Conservation (phyloP, 2,113 vertebrate species). For the Dicerorhinus sumatrensis region DNA sequence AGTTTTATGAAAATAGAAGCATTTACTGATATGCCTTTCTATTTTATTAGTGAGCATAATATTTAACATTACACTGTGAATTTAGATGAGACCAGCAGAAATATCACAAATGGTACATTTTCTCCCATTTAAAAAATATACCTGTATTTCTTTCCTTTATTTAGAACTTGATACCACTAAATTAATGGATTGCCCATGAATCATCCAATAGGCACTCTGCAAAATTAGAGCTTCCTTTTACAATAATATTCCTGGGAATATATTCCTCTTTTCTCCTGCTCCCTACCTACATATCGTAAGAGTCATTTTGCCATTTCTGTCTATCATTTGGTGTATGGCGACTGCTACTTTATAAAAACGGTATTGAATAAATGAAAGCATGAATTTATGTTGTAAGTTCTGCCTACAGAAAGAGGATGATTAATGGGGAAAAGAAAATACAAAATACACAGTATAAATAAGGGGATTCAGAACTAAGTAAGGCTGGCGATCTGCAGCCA, state of each 20-base stretch:
- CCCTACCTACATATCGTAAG: not conserved
- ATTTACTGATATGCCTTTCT: slow-evolving; percentile 10
- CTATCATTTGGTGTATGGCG: not conserved
- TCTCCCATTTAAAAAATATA: not conserved
- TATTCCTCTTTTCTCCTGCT: not conserved
- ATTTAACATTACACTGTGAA: not conserved
- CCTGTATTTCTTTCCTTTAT: not conserved
- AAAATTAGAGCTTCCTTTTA: not conserved
- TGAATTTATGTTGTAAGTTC: not conserved
- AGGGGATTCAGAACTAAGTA: not conserved
- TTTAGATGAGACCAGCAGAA: not conserved
- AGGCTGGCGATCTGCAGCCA: not conserved
- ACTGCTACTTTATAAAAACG: not conserved
- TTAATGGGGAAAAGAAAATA: not conserved
- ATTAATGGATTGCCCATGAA: not conserved
- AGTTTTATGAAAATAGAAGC: not conserved
- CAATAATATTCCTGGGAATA: not conserved
- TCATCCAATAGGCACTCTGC: not conserved
- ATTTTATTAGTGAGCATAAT: not conserved
- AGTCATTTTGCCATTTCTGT: not conserved
- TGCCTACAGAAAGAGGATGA: not conserved
- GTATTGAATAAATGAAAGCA: not conserved
- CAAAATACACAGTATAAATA: not conserved
- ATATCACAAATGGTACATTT: not conserved
- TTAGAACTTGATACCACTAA: not conserved